Conservation (phyloP, 2,888 invertebrate genomes). For the Sphaerophoria taeniata region DNA sequence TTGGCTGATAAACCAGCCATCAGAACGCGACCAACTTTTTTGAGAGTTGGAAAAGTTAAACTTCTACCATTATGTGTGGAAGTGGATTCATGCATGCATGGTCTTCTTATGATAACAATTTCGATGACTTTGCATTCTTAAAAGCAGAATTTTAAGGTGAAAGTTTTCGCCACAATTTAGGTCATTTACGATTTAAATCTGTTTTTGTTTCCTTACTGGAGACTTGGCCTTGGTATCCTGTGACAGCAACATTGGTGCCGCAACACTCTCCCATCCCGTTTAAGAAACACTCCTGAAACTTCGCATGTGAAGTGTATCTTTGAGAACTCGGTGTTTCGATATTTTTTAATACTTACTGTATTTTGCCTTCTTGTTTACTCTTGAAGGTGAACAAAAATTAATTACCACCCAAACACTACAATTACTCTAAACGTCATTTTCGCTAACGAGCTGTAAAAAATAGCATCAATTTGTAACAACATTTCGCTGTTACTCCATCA, state of each 20-base stretch:
- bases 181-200: no score
- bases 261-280: no score
- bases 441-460: conserved; percentile 17
- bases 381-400: conserved; percentile 9
- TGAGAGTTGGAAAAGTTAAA: neutral
- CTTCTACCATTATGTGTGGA: neutral
- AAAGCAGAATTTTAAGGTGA: no score
- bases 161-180: no score
- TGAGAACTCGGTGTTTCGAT: no score
- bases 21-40: conserved; percentile 37
- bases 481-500: neutral
- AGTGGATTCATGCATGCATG: neutral
- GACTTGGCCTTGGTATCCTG: no score
- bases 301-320: no score
- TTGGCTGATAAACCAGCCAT: conserved; percentile 40
- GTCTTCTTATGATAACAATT: conserved; percentile 12
- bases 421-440: conserved; percentile 21
- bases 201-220: no score
- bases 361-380: neutral
- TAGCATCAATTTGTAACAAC: conserved; percentile 17
- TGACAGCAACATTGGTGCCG: no score
- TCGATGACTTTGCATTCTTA: neutral
- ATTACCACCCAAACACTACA: conserved; percentile 12
- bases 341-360: no score
- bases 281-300: no score